Evolutionary conservation across 2,888 invertebrate genomes (phyloP), one percentile per base, ranked within the genome.

Genomic region (Colletes collaris): DNA sequence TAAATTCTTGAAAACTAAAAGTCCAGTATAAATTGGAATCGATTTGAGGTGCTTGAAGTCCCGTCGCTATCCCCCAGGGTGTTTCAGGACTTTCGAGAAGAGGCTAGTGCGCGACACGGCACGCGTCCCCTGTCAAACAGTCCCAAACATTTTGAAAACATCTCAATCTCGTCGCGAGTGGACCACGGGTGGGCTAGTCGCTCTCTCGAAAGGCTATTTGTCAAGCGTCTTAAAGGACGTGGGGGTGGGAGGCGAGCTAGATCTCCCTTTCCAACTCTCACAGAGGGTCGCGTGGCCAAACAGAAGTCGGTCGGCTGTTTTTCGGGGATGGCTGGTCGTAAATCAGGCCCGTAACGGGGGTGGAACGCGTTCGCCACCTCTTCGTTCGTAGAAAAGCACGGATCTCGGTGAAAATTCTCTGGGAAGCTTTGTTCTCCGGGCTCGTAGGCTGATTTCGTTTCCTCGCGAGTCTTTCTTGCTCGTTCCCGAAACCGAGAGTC

Each of bases 71-170:
- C 27, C 27, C 40, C 40, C 16, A 16, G 2, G 65, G 35, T 53
- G 62, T 11, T 16, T 11, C 16, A 0, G 35, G 7, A 56, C 56
- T 58, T 58, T 53, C 53, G 56, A 52, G 62, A 46, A 44, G 5
- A 7, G 16, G 40, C 5, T 13, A 16, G n/a, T 16, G 10, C 35
- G 55, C 65, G 63, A 49, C 63, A 27, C 53, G 85, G 85, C 89
- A 90, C 89, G 88, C 86, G 89, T 81, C 86, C 79, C 64, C 76
- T 88, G 89, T 90, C 88, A 89, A 88, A 88, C 82, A 82, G 79
- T 88, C 83, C 86, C 82, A 89, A 90, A 90, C 89, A 90, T 89
- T 91, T 89, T 88, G 84, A 83, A 90, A 91, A 89, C 89, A 87
- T 84, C 83, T 89, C 81, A 84, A 88, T 88, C 81, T 63, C 44